Evolutionary conservation across 2,888 invertebrate species (phyloP), one percentile per base, ranked within the genome.

Genomic region (Chalcosyrphus nemorum): DNA sequence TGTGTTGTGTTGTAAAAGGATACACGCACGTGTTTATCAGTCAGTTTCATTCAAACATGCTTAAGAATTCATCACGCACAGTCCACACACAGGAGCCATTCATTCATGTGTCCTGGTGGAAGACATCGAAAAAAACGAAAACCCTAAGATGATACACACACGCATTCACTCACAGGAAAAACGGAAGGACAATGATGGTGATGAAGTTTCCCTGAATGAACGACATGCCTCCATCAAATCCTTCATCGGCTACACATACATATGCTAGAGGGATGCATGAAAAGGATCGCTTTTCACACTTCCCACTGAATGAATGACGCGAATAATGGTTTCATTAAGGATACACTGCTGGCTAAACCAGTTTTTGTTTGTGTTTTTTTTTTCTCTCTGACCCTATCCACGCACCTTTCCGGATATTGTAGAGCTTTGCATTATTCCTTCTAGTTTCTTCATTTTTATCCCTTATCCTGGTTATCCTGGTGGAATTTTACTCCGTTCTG

Each of bases 201-300:
- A 74, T 84, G 78, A 74, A 56, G 56, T 68, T 78, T 78, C 24
- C 56, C 47, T 74, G 78, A 80, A 74, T 80, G 74, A 74, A 84
- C 74, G 74, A 75, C 84, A 74, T 84, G 80, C 32, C 50, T 70
- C 68, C 63, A 75, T 84, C 80, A 75, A 75, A 63, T 74, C 68
- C 76, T 71, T 71, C 65, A 71, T 71, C 29, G 17, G 41, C 29
- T 41, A 32, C 32, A 35, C 21, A 52, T n/a, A 45, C 57, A 35
- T 17, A 27, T 47, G 24, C 13, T 29, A 71, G 52, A 81, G 54
- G 50, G 41, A 70, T 70, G 57, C 54, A 84, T 59, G 63, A 45
- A 84, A 80, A 70, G 84, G 78, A 84, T 84, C 74, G 70, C 63
- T 84, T 80, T 84, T 80, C 80, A 80, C 84, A 84, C 84, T 80